phyloP scores from a whole-genome alignment of 2,797 vertebrate species.

The Anniella stebbinsi region DNA sequence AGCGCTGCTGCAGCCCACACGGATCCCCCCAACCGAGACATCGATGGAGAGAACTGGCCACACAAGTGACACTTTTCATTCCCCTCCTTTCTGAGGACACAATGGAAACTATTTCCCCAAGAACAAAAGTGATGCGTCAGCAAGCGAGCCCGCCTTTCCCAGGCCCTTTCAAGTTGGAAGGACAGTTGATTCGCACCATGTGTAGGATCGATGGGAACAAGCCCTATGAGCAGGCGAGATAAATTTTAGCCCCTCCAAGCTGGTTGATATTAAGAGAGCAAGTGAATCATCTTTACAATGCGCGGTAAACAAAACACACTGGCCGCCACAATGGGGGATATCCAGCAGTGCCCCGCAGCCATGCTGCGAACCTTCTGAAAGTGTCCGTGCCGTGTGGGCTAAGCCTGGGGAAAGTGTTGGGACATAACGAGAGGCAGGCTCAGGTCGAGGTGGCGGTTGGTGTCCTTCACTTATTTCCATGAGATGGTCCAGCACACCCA shows the following conservation, averaged over 20 bases:
- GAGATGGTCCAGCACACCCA: neutral
- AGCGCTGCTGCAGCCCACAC: constrained; percentile 39
- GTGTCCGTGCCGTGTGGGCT: neutral
- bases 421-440: constrained; percentile 30
- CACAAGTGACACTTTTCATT: constrained; percentile 61
- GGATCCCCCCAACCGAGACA: constrained; percentile 51
- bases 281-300: constrained; percentile 72
- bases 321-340: neutral
- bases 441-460: neutral
- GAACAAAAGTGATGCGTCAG: constrained; percentile 76
- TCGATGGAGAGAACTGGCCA: constrained; percentile 63
- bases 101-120: constrained; percentile 76
- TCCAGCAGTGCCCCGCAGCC: neutral
- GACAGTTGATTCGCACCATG: constrained; percentile 82
- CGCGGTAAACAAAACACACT: constrained; percentile 66
- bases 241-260: constrained; percentile 68
- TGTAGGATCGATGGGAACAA: constrained; percentile 71
- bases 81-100: constrained; percentile 65
- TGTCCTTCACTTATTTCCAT: constrained; percentile 9
- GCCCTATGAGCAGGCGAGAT: constrained; percentile 66
- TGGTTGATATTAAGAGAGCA: constrained; percentile 66
- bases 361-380: neutral
- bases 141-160: constrained; percentile 46
- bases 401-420: neutral
- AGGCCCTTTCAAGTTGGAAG: constrained; percentile 75